Base-by-base conservation (phyloP, 2,113 vertebrate species). In the Notarius lentiginosus region DNA sequence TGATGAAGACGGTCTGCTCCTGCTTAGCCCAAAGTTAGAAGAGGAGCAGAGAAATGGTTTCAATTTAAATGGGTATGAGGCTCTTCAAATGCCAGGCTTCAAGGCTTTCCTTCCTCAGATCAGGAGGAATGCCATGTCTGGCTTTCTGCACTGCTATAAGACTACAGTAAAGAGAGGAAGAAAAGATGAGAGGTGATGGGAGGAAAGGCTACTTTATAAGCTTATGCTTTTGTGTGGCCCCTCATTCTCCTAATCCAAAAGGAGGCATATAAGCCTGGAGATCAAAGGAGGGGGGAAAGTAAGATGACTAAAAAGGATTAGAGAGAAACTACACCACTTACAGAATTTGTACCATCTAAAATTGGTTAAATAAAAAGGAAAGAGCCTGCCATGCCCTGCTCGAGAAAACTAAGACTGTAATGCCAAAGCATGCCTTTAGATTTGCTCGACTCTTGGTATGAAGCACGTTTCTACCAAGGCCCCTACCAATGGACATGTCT, bases 1-100 rank as follows among this genome's bases (percentile, higher is more conserved):
- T 91, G 94, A 93, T 91, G 87, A 90, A 93, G 89, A 90, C 91
- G 87, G 91, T 88, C 94, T 94, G 94, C 82, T 91, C 92, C 92
- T 89, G 87, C 89, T 91, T 87, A 89, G 88, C 79, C 88, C 61
- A 87, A 87, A 90, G 82, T 87, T 83, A 84, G 77, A 85, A 90
- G 88, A 92, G 68, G 84, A 92, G 89, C 80, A 82, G 83, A 91
- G 87, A 92, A 92, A 92, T 87, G 92, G 91, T 94, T 94, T 95
- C 90, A 94, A 93, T 93, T 90, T 90, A 77, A 86, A 91, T 89
- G 90, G 91, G 92, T 92, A 88, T 90, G 88, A 89, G 91, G 90
- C 93, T 91, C 90, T 85, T 83, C 88, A 88, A 87, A 84, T 89
- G 82, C 89, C 41, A 90, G 88, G 87, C 91, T 89, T 93, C 91